These are phyloP conservation scores for Globodera rostochiensis DNA, from an alignment of 1,140 invertebrate genomes.

Conservation along the genomic window DNA sequence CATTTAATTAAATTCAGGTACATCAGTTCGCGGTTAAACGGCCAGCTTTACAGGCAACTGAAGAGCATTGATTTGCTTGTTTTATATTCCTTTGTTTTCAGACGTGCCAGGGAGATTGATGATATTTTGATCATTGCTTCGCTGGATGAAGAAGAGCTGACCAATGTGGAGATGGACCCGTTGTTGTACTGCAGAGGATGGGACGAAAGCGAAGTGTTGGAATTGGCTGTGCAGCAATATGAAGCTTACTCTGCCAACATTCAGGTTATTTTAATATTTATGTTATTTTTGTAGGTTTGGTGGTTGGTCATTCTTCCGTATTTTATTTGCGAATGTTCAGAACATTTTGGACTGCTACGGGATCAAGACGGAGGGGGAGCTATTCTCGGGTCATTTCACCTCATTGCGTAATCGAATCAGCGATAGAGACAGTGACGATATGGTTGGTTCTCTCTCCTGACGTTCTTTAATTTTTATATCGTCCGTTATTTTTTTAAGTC, in stretches of 20 bases:
- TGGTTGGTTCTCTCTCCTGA: constrained; percentile 19
- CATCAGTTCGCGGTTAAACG: constrained; percentile 53
- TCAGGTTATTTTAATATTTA: constrained; percentile 11
- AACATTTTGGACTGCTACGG: constrained; percentile 60
- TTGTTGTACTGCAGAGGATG: constrained; percentile 23
- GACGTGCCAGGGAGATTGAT: constrained; percentile 52
- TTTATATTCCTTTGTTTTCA: constrained; percentile 8
- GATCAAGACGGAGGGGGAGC: constrained; percentile 55
- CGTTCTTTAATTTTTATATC: background rate
- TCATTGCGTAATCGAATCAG: constrained; percentile 45
- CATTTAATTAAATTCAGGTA: constrained; percentile 5
- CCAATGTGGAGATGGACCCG: constrained; percentile 31
- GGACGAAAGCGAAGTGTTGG: constrained; percentile 19
- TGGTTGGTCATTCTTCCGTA: too few relatives aligned
- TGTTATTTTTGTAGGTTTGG: background rate
- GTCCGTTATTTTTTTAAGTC: constrained; percentile 24
- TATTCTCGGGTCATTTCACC: constrained; percentile 46
- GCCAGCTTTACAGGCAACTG: constrained; percentile 51
- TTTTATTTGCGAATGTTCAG: constrained; percentile 27
- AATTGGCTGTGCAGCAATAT: constrained; percentile 39
- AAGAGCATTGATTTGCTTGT: background rate
- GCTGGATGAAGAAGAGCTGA: constrained; percentile 33
- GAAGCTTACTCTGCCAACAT: constrained; percentile 44
- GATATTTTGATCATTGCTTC: constrained; percentile 44
- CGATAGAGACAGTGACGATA: constrained; percentile 51